Base-by-base conservation (phyloP, 2,113 vertebrate species). In the Lepus timidus region DNA sequence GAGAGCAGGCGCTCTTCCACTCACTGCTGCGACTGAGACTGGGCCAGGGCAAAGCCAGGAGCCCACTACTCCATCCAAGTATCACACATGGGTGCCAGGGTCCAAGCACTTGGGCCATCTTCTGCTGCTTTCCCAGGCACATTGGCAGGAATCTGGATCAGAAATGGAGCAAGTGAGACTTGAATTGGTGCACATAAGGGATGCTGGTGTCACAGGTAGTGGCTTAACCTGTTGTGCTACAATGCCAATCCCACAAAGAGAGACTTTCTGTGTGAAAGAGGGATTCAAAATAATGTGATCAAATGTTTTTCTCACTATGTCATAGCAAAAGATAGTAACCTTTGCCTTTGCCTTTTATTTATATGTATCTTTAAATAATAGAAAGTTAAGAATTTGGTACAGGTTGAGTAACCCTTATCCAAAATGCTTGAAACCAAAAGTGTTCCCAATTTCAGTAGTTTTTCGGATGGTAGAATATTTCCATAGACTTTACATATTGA, bases 381-480 rank as follows among this genome's bases (percentile, higher is more conserved):
- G 52, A 70, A 73, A 9, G 17, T 74, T 90, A 90, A 62, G 25
- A 95, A 78, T 85, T 87, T 93, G 39, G 9, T 80, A 27, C 23
- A 23, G 68, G 16, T 52, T 31, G 11, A 87, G 25, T 93, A 64
- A 71, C 4, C 11, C 27, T 58, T 68, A 20, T 78, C 51, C 20
- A 61, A 27, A 70, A 78, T 22, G 14, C 17, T 79, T 62, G 31
- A 23, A 25, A 17, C 22, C 11, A 73, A 31, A 93, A 27, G 44
- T 86, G 16, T 71, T 87, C 75, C 17, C 49, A 52, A 61, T 70
- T 92, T 61, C 65, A 86, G 51, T 44, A 9, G 10, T 68, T 49
- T n/a, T 71, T 36, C 27, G 31, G 55, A 33, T 71, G 61, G 80
- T 93, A 8, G 19, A 39, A 81, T 29, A 55, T 23, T 76, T 79